Evolutionary conservation across 1,140 invertebrate species (phyloP).

Genomic region (Rhynchophorus ferrugineus): DNA sequence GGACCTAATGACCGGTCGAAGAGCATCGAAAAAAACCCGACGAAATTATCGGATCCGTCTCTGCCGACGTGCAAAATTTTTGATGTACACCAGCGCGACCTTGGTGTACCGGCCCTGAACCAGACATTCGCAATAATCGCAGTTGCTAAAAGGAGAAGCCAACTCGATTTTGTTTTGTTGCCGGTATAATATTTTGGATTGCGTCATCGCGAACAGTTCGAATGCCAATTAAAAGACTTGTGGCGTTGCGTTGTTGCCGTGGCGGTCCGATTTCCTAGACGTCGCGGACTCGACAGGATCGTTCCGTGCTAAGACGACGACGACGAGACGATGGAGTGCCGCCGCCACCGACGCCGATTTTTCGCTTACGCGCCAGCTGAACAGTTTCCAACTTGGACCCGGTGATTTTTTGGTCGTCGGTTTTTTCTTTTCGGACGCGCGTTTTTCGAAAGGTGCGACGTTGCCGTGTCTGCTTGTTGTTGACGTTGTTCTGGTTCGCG

Average conservation of each 20-base stretch:
- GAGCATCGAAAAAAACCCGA: not conserved
- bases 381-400: too few relatives aligned
- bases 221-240: not conserved
- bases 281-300: too few relatives aligned
- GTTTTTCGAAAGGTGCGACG: too few relatives aligned
- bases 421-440: too few relatives aligned
- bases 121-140: slow-evolving; percentile 9
- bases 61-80: slow-evolving; percentile 1
- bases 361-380: too few relatives aligned
- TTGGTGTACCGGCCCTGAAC: slow-evolving; percentile 13
- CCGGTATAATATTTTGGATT: slow-evolving; percentile 12
- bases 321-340: too few relatives aligned
- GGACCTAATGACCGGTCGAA: too few relatives aligned
- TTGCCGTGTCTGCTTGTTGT: too few relatives aligned
- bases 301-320: too few relatives aligned
- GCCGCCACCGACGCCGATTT: too few relatives aligned
- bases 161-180: slow-evolving; percentile 7
- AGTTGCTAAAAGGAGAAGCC: not conserved
- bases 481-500: too few relatives aligned
- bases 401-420: too few relatives aligned
- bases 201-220: slow-evolving; percentile 6
- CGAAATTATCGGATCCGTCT: not conserved
- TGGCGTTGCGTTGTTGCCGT: not conserved
- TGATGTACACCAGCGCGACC: slow-evolving; percentile 5
- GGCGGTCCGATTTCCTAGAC: not conserved